Percentiles rank a stretch among this genome's conserved stretches.
Evolutionary conservation across 2,888 invertebrate species (phyloP).

Genomic region (Coronaproctus castanopsis): DNA sequence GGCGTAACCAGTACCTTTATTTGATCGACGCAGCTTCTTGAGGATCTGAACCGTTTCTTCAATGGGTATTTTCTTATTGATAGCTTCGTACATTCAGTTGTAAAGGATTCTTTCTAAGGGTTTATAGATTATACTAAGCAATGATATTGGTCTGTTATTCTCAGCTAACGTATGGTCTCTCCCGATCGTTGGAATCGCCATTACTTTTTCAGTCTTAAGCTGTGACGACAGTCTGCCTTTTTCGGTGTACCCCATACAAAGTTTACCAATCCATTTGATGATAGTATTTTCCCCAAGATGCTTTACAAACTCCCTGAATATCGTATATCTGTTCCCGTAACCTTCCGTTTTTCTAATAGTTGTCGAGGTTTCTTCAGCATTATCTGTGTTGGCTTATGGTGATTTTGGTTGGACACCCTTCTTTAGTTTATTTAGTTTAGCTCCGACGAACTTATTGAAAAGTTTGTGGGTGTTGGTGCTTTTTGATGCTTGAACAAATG

Average conservation of each 20-base stretch:
- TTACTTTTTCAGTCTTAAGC: not conserved
- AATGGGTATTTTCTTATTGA: not conserved
- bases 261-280: not conserved
- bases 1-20: too few species aligned
- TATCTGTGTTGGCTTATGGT: not conserved
- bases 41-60: not conserved
- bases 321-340: not conserved
- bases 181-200: not conserved
- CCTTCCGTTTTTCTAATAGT: not conserved
- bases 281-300: not conserved
- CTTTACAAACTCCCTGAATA: not conserved
- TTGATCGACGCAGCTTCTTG: too few species aligned
- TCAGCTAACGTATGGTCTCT: not conserved
- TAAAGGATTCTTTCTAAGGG: not conserved
- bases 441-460: not conserved
- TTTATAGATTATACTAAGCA: not conserved
- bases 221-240: not conserved
- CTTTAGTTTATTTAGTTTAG: not conserved
- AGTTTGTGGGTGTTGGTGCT: not conserved
- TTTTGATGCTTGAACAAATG: not conserved
- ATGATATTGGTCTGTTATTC: not conserved
- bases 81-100: not conserved
- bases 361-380: not conserved
- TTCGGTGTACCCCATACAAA: not conserved
- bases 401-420: not conserved